Evolutionary conservation across 92 coral and sea anemone genomes (phyloP).

Genomic region (Zoanthus solanderi): DNA sequence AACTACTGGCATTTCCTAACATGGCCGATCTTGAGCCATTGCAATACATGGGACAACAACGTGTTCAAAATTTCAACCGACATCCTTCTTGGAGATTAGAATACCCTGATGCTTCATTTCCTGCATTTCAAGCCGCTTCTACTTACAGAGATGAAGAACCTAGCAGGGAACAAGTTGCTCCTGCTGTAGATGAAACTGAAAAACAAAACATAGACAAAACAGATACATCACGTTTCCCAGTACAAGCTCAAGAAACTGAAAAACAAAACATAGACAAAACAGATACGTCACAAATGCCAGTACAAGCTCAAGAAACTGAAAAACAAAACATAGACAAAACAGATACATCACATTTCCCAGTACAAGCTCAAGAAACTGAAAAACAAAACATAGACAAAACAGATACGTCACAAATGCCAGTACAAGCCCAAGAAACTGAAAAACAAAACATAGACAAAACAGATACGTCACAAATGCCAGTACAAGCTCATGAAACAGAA

Average conservation of each 20-base stretch:
- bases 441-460: neutral
- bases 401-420: neutral
- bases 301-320: too few relatives aligned
- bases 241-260: neutral
- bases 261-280: neutral
- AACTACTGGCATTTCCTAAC: neutral
- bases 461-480: neutral
- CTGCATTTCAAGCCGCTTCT: neutral
- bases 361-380: neutral
- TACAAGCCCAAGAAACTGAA: neutral
- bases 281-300: too few relatives aligned
- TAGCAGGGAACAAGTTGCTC: neutral
- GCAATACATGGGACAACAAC: neutral
- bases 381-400: neutral
- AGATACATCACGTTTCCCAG: neutral
- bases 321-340: neutral
- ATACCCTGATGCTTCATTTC: neutral
- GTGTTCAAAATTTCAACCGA: neutral
- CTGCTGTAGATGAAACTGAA: neutral
- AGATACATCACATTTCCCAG: neutral
- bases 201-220: too few relatives aligned
- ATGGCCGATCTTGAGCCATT: neutral
- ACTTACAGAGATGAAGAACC: neutral
- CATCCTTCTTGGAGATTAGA: neutral
- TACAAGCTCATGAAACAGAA: neutral